Percentiles rank a stretch among this genome's conserved stretches.
These are phyloP conservation scores for Amphiura filiformis DNA, from an alignment of 35 echinoderm and acorn worm species.

Conservation along the genomic window DNA sequence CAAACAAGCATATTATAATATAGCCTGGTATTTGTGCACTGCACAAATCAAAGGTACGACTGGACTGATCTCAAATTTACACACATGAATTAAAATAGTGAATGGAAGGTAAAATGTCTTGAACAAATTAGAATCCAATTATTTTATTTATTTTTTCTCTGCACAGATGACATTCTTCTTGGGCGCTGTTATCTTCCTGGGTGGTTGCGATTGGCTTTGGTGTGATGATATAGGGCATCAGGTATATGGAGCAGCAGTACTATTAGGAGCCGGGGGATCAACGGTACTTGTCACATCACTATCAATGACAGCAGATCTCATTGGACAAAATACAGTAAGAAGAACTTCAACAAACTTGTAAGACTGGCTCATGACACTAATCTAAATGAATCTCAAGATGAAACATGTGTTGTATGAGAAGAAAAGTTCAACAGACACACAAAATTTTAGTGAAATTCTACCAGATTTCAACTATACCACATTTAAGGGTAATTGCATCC, in stretches of 20 bases:
- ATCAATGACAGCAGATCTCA: slow-evolving; percentile 88
- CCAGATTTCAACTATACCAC: too few relatives aligned
- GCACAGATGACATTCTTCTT: slow-evolving; percentile 72
- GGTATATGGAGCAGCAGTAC: slow-evolving; percentile 72
- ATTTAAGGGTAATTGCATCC: too few relatives aligned
- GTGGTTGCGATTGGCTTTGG: slow-evolving; percentile 59
- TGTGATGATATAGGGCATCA: slow-evolving; percentile 47
- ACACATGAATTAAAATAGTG: too few relatives aligned
- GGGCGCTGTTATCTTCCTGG: slow-evolving; percentile 54
- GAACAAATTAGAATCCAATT: background rate
- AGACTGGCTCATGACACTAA: background rate
- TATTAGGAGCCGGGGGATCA: slow-evolving; percentile 88
- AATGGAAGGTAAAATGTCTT: too few relatives aligned
- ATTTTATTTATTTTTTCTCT: slow-evolving; percentile 21
- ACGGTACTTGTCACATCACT: slow-evolving; percentile 89
- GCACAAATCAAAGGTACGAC: too few relatives aligned
- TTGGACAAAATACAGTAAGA: slow-evolving; percentile 86
- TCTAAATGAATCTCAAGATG: too few relatives aligned
- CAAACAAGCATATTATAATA: too few relatives aligned
- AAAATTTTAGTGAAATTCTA: too few relatives aligned
- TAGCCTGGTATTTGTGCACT: too few relatives aligned
- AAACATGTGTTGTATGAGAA: too few relatives aligned
- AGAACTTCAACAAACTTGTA: background rate
- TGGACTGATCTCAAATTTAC: too few relatives aligned
- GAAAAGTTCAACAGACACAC: too few relatives aligned